A percentile compares a stretch with the other conserved stretches of the same genome.
These are phyloP conservation scores for Contarinia nasturtii DNA, from an alignment of 1,140 invertebrate species.

Conservation along the genomic window DNA sequence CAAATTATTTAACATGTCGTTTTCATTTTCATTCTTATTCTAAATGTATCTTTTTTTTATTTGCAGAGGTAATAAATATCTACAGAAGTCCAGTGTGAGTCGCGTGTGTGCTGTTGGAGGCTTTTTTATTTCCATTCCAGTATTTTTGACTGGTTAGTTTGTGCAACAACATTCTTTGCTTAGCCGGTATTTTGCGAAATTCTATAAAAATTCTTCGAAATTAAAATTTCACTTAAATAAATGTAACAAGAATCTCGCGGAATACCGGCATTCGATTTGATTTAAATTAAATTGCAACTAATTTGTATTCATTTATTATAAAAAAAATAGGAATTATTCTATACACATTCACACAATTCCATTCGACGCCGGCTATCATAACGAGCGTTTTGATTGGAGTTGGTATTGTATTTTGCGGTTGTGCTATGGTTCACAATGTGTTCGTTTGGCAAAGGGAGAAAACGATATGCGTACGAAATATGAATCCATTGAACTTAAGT, in stretches of 20 bases:
- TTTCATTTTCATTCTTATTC: too few species aligned
- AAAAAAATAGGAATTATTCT: conserved; percentile 57
- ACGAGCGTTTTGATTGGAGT: conserved; percentile 74
- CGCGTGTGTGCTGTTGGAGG: conserved; percentile 79
- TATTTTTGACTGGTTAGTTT: conserved; percentile 68
- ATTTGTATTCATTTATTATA: neutral
- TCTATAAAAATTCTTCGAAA: too few species aligned
- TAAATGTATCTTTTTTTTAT: too few species aligned
- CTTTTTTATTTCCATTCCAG: conserved; percentile 84
- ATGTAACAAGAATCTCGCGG: too few species aligned
- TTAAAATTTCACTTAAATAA: too few species aligned
- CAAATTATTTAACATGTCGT: too few species aligned
- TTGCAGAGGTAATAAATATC: conserved; percentile 74
- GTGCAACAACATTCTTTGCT: neutral
- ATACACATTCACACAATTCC: conserved; percentile 82
- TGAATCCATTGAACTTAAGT: conserved; percentile 24
- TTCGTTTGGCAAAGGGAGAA: conserved; percentile 85
- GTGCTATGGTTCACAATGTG: conserved; percentile 83
- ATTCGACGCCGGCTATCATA: conserved; percentile 75
- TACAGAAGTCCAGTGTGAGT: conserved; percentile 75
- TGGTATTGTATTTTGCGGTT: conserved; percentile 78
- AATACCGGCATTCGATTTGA: too few species aligned
- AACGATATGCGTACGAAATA: conserved; percentile 30
- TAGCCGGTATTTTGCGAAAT: neutral
- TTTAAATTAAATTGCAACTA: too few species aligned